These are phyloP conservation scores for Lepus americanus DNA, from an alignment of 2,113 vertebrate species.

Conservation along the genomic window DNA sequence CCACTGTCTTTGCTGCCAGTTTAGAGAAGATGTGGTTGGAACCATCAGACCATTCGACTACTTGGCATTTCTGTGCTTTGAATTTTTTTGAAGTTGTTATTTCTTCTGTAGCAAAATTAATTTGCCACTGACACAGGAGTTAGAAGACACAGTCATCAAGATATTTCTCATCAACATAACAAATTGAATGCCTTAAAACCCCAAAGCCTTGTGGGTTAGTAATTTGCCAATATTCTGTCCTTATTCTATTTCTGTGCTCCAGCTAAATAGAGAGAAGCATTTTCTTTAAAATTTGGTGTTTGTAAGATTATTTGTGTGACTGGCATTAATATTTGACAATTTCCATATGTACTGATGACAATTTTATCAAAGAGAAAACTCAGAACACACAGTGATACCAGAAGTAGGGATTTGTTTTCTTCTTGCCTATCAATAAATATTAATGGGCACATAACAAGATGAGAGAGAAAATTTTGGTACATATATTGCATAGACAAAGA, in stretches of 20 bases:
- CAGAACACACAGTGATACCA: neutral
- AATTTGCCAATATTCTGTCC: neutral
- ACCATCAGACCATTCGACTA: conserved; percentile 78
- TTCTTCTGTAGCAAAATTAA: conserved; percentile 69
- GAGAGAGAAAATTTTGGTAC: neutral
- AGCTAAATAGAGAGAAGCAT: neutral
- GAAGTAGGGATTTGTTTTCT: neutral
- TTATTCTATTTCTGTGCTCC: conserved; percentile 1
- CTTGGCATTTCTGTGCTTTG: conserved; percentile 72
- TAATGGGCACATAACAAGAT: neutral
- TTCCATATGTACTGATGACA: neutral
- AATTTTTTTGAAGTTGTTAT: neutral
- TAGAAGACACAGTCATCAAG: conserved; percentile 51
- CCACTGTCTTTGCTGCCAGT: conserved; percentile 79
- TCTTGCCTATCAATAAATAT: neutral
- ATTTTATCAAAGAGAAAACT: neutral
- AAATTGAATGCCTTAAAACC: neutral
- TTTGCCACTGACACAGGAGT: conserved; percentile 48
- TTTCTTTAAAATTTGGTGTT: neutral
- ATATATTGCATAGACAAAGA: neutral
- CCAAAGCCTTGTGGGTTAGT: neutral
- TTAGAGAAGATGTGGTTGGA: conserved; percentile 87
- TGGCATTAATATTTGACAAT: neutral
- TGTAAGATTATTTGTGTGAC: neutral
- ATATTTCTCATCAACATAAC: neutral